Evolutionary conservation across 92 coral and sea anemone species (phyloP), one percentile per base, ranked within the genome.

Genomic region (Palythoa grandis): DNA sequence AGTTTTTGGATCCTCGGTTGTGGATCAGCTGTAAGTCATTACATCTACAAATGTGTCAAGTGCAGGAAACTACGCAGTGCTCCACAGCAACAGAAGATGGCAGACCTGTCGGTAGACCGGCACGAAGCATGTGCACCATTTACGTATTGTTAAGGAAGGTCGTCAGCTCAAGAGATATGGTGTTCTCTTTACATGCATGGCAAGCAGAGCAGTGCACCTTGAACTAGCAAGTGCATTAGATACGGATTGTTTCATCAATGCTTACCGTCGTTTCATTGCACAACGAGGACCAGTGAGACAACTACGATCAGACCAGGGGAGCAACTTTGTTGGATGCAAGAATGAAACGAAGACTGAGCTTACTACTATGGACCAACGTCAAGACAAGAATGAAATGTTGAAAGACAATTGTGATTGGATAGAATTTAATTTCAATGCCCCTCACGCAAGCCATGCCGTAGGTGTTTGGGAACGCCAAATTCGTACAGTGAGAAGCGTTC

Each of bases 381-480:
- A 19, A 20, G 24, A 76, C 37, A 70, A 23, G 17, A 7, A 20
- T 23, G 43, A 73, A 24, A 35, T 76, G 72, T 22, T 86, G 83
- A 76, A 74, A 22, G 47, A 75, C 17, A 86, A 38, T 23, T 85
- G 88, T 58, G 82, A 85, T 38, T 86, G 83, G 83, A 8, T 86
- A 2, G 37, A 84, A 11, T 72, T 84, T 11, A 57, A 60, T 35
- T 61, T 86, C 76, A 86, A 86, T 20, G 83, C 47, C 15, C 88
- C 83, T 20, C 70, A 86, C 19, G 88, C 84, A 19, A 70, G 79
- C 25, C 89, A 86, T 43, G 74, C 69, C 50, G 89, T 76, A 11
- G 83, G 74, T 6, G 88, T 86, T 2, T 75, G 83, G 88, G 83
- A 86, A 48, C 74, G 88, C 19, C 88, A 86, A 23, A 86, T 86